Evolutionary conservation across 2,797 vertebrate genomes (phyloP), one percentile per base, ranked within the genome.

Genomic region (Megalops cyprinoides): DNA sequence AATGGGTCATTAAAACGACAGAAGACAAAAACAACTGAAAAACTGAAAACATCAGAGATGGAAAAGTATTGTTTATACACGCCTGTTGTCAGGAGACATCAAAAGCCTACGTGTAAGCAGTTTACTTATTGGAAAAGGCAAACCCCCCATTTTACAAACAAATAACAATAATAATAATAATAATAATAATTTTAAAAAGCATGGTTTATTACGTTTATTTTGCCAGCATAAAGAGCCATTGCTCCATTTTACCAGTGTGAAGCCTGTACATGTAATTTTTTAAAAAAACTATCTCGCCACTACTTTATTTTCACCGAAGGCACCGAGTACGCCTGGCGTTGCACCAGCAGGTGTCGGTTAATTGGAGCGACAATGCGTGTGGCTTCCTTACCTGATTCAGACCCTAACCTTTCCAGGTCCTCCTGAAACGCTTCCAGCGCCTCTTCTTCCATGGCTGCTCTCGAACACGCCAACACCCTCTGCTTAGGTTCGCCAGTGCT

Each of bases 361-460:
- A 25, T 48, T 74, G 46, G n/a, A 46, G 31, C 28, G 20, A 71
- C 37, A 37, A 23, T 42, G 67, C 44, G 9, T 8, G 51, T 80
- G 84, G 65, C 84, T 79, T 15, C 80, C 58, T 0, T 87, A 95
- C 93, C 92, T 82, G 92, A 79, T 48, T 93, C 93, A 78, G 81
- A 90, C 82, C 94, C 95, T 89, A 99, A 94, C 83, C 97, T 96
- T 93, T 97, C 98, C 89, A 99, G 89, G 88, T 99, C 97, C 84
- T 98, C 96, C 87, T 98, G 88, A 82, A 98, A 99, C 0, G 97
- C 97, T 87, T 97, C 98, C 86, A 94, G 84, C 3, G 97, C 98
- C 65, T 98, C 98, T 82, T 97, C 96, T 87, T 99, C 98, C 97
- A 99, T 99, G 3, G 96, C 95, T 65, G 96, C 96, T 93, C 89